Evolutionary conservation across 2,888 invertebrate species (phyloP), one percentile per base, ranked within the genome.

Genomic region (Criorhina ranunculi): DNA sequence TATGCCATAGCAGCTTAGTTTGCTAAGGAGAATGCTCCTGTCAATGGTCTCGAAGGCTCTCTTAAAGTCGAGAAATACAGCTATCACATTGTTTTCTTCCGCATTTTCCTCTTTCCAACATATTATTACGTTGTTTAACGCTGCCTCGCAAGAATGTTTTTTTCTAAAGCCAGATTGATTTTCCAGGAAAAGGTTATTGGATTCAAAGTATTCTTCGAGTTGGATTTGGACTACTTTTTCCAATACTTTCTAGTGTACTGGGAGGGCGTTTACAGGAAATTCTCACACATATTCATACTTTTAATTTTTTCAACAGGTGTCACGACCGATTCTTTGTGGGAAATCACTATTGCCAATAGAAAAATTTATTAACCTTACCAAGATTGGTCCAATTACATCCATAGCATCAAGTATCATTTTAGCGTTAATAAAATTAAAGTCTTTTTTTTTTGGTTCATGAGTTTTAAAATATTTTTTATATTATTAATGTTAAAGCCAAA

Each of bases 301-400:
- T 24, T 37, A 9, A 40, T n/a, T 40, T 55, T 37, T 19, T 57
- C 57, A 37, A 57, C 17, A 37, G 35, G 59, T 1, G 24, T 59
- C 1, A 37, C 57, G 11, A 40, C 12, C 4, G 40, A 57, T 40
- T 59, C 42, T 29, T 29, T 59, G 29, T 2, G 42, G 24, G 29
- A 59, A 59, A 11, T 5, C 1, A 1, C 51, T 29, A n/a, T n/a
- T 11, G n/a, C n/a, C 24, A 11, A 51, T 5, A 5, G 29, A 24
- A 5, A 29, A 0, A 44, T 7, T 42, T 42, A 46, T 8, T 5
- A 5, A 5, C 5, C 49, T 24, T 3, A 29, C 49, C 2, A 49
- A 1, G 24, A 29, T 29, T 2, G 11, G 5, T n/a, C 49, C 49
- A 29, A 49, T n/a, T 29, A 49, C 9, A 29, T 49, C 5, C 4